Evolutionary conservation across 2,888 invertebrate species (phyloP).

Genomic region (Coelogynopora nodosa): DNA sequence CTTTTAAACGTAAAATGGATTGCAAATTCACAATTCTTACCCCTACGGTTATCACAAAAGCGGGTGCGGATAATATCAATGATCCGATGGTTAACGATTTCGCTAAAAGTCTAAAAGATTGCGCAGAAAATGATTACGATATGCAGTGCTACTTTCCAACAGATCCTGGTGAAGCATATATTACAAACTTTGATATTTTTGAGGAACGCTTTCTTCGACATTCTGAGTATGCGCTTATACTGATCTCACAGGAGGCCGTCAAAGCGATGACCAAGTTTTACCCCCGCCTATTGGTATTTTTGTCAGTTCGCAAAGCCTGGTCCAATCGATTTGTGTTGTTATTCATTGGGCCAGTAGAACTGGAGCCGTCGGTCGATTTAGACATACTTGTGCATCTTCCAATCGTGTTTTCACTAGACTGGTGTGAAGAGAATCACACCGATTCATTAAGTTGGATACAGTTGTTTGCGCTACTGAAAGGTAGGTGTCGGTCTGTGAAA

Average conservation of each 20-base stretch:
- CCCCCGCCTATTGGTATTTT: constrained; percentile 38
- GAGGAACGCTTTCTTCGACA: constrained; percentile 41
- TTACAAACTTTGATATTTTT: constrained; percentile 40
- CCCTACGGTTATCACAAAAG: constrained; percentile 25
- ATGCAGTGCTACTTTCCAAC: constrained; percentile 36
- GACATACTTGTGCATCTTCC: constrained; percentile 34
- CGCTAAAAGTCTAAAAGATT: constrained; percentile 11
- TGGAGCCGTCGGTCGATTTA: neutral
- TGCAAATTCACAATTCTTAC: constrained; percentile 34
- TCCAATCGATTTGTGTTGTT: constrained; percentile 37
- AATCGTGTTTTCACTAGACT: neutral
- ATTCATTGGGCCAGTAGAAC: constrained; percentile 21
- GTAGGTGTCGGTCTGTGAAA: too few relatives aligned
- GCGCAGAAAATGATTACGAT: constrained; percentile 29
- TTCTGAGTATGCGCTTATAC: constrained; percentile 41
- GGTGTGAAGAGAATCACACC: neutral
- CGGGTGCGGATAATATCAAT: neutral
- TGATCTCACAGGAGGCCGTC: neutral
- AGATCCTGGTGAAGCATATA: constrained; percentile 36
- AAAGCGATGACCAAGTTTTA: constrained; percentile 37
- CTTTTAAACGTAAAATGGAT: too few relatives aligned
- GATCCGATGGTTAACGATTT: constrained; percentile 22
- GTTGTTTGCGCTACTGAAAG: constrained; percentile 36
- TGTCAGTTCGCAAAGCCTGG: constrained; percentile 37
- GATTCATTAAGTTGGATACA: constrained; percentile 33